Percentiles rank a stretch among this genome's conserved stretches.
Evolutionary conservation across 2,888 invertebrate species (phyloP).

Genomic region (Crocallis elinguaria): DNA sequence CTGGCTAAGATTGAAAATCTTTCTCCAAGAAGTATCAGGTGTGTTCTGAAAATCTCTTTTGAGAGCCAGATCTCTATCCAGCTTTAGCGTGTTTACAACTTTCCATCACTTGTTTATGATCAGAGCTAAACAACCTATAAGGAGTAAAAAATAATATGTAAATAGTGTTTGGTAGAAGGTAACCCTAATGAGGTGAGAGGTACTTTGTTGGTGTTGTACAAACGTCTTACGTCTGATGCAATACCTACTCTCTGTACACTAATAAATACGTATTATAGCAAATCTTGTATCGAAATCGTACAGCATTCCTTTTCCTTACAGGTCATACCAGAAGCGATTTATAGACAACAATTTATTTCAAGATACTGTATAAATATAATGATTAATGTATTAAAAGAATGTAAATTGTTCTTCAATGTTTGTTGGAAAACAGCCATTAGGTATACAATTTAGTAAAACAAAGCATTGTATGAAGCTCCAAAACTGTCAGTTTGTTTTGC

Average conservation of each 20-base stretch:
- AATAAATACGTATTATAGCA: conserved; percentile 60
- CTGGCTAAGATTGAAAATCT: too few relatives aligned
- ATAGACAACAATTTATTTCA: conserved; percentile 33
- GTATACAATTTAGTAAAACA: too few relatives aligned
- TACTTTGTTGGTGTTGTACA: conserved; percentile 37
- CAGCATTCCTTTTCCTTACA: conserved; percentile 61
- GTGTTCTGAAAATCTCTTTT: too few relatives aligned
- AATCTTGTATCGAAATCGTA: conserved; percentile 56
- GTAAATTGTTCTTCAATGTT: too few relatives aligned
- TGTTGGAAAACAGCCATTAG: too few relatives aligned
- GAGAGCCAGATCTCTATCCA: too few relatives aligned
- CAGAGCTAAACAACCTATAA: too few relatives aligned
- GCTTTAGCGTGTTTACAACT: too few relatives aligned
- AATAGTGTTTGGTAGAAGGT: conserved; percentile 26
- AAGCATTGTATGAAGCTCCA: too few relatives aligned
- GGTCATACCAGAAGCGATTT: conserved; percentile 50
- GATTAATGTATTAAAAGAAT: neutral
- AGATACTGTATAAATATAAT: conserved; percentile 23
- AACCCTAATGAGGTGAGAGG: conserved; percentile 69
- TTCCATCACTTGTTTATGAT: too few relatives aligned
- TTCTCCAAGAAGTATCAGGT: too few relatives aligned
- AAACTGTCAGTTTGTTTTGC: too few relatives aligned
- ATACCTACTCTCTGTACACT: conserved; percentile 49
- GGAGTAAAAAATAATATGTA: neutral
- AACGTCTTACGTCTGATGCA: conserved; percentile 65